Percentiles rank a stretch among this genome's conserved stretches.
Evolutionary conservation across 2,888 invertebrate genomes (phyloP).

Genomic region (Formica aserva): DNA sequence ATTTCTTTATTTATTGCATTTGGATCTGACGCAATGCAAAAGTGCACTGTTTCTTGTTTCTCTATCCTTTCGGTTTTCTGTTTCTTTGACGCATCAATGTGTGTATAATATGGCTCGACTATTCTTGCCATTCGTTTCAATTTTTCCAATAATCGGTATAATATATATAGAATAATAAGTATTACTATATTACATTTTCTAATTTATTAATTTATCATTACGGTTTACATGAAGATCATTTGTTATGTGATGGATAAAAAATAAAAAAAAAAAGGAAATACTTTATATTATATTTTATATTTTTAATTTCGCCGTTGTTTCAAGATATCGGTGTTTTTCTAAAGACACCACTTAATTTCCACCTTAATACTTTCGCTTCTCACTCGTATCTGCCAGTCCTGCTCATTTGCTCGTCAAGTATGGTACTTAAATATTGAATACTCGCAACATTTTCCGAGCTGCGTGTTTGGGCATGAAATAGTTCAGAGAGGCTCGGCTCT

Average conservation of each 20-base stretch:
- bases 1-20: conserved; percentile 64
- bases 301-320: neutral
- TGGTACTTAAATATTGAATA: conserved; percentile 37
- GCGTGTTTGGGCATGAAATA: conserved; percentile 51
- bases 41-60: conserved; percentile 50
- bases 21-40: conserved; percentile 46
- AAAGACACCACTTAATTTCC: conserved; percentile 25
- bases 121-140: neutral
- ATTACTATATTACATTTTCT: neutral
- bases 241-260: neutral
- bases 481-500: neutral
- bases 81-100: neutral
- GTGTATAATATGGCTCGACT: neutral
- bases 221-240: neutral
- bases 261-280: neutral
- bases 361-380: conserved; percentile 14
- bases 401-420: neutral
- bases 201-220: neutral
- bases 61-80: conserved; percentile 1
- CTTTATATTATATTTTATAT: neutral
- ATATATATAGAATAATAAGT: neutral
- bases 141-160: neutral
- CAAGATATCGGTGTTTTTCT: neutral
- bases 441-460: conserved; percentile 40
- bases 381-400: conserved; percentile 10